phyloP scores from a whole-genome alignment of 2,797 vertebrate species.

The Thripadectes ignobilis region DNA sequence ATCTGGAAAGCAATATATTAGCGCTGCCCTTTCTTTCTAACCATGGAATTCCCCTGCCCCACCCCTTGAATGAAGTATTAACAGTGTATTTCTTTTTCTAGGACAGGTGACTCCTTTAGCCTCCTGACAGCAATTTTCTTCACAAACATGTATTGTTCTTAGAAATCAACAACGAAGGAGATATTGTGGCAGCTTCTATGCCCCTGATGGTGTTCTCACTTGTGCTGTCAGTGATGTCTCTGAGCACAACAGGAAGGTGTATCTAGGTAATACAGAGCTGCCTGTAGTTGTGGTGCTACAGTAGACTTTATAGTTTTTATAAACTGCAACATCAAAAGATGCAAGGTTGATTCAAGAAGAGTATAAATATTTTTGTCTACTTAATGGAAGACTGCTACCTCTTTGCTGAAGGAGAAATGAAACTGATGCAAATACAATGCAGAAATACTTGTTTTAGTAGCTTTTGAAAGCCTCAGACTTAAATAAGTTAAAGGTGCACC shows the following conservation, averaged over 20 bases:
- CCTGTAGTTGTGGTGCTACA: slow-evolving; percentile 74
- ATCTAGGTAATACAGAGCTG: slow-evolving; percentile 76
- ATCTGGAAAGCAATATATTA: background rate
- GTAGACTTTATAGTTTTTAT: background rate
- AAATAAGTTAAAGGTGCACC: background rate
- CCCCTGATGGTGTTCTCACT: slow-evolving; percentile 46
- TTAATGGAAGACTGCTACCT: background rate
- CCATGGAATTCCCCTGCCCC: background rate
- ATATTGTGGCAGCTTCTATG: background rate
- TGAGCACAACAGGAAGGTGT: slow-evolving; percentile 70
- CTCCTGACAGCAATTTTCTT: slow-evolving; percentile 68
- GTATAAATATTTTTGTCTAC: background rate
- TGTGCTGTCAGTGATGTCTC: slow-evolving; percentile 77
- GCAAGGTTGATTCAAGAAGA: background rate
- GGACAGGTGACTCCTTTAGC: slow-evolving; percentile 70
- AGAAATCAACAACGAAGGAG: slow-evolving; percentile 63
- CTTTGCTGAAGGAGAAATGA: background rate
- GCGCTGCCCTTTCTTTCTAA: background rate
- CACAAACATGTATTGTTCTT: slow-evolving; percentile 73
- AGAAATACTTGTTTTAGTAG: background rate
- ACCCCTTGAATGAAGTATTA: background rate
- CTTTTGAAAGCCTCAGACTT: background rate
- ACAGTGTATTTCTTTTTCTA: background rate
- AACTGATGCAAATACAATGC: background rate
- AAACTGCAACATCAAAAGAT: background rate